Conservation (phyloP, 2,888 invertebrate species). For the Terebella lapidaria region DNA sequence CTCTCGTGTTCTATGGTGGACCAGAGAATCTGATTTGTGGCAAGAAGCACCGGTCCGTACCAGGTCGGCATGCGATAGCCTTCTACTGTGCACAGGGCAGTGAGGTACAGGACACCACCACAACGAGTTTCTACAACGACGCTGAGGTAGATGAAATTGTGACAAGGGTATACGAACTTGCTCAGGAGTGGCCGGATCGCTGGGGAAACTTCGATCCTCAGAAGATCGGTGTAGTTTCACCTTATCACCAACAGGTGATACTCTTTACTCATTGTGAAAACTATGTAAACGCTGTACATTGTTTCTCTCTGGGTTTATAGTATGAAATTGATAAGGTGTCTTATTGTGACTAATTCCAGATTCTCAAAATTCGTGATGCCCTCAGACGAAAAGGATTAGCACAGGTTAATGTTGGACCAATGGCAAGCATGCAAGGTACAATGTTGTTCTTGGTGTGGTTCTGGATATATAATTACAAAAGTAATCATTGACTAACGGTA, state of each 20-base stretch:
- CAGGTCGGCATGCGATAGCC: conserved; percentile 35
- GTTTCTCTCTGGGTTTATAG: too few relatives aligned
- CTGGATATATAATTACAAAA: too few relatives aligned
- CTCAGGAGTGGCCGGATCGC: conserved; percentile 40
- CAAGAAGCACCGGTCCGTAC: conserved; percentile 30
- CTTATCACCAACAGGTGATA: conserved; percentile 49
- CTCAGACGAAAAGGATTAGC: too few relatives aligned
- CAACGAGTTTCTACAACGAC: conserved; percentile 43
- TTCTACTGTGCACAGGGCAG: conserved; percentile 31
- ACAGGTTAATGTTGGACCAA: too few relatives aligned
- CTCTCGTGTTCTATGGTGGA: conserved; percentile 46
- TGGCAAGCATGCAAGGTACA: too few relatives aligned
- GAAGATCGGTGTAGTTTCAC: conserved; percentile 41
- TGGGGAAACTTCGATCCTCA: conserved; percentile 37
- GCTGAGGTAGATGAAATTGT: conserved; percentile 44
- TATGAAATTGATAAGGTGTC: too few relatives aligned
- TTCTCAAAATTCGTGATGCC: too few relatives aligned
- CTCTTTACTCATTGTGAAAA: too few relatives aligned
- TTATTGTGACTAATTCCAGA: too few relatives aligned
- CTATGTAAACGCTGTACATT: too few relatives aligned
- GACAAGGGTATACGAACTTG: conserved; percentile 38
- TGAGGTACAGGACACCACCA: conserved; percentile 34
- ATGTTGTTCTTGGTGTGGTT: too few relatives aligned
- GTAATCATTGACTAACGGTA: too few relatives aligned
- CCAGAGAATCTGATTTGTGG: conserved; percentile 37